These are phyloP conservation scores for Falco columbarius DNA, from an alignment of 2,797 vertebrate genomes.

Conservation along the genomic window DNA sequence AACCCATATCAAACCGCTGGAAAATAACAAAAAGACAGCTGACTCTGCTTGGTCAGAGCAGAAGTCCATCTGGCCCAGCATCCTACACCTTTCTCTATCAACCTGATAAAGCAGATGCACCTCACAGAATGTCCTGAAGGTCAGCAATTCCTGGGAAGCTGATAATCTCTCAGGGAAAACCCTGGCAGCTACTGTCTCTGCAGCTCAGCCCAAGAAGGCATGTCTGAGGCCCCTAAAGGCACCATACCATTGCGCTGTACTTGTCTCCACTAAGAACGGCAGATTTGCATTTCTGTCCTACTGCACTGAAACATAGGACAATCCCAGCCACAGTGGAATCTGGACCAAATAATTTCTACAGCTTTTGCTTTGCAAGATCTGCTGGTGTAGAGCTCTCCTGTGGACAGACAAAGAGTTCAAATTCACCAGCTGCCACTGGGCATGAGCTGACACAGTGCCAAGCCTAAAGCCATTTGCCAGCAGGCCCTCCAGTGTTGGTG, in stretches of 20 bases:
- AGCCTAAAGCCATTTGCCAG: background rate
- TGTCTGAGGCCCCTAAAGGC: background rate
- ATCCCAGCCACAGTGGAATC: background rate
- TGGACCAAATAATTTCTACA: background rate
- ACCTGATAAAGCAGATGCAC: background rate
- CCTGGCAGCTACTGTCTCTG: background rate
- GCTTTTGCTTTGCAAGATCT: background rate
- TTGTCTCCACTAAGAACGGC: background rate
- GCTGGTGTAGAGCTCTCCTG: background rate
- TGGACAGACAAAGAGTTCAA: background rate
- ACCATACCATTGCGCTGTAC: fast-evolving
- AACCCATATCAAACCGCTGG: background rate
- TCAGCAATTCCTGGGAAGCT: background rate
- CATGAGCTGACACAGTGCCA: background rate
- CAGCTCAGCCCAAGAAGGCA: background rate
- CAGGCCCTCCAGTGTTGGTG: background rate
- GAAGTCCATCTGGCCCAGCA: background rate
- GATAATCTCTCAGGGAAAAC: background rate
- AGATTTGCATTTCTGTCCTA: background rate
- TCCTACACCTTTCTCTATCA: background rate
- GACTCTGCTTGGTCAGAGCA: background rate
- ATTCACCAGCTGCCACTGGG: background rate
- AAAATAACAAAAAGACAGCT: background rate
- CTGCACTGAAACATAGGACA: background rate
- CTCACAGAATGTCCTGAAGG: background rate